These are phyloP conservation scores for Mixornis gularis DNA, from an alignment of 2,113 vertebrate species.

Conservation along the genomic window DNA sequence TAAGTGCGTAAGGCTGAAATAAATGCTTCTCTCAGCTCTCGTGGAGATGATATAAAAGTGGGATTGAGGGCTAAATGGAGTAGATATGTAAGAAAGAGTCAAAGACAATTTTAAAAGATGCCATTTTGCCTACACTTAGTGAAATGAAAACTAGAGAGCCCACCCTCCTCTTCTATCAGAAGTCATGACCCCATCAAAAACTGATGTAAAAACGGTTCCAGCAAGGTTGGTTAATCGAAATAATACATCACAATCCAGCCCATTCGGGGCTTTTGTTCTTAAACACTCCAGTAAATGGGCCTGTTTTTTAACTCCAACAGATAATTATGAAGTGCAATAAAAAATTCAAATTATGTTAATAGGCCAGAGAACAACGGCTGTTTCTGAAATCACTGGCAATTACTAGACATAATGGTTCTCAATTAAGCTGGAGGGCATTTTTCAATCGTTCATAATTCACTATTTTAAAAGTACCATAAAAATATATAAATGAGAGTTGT, in stretches of 20 bases:
- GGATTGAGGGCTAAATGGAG: not conserved
- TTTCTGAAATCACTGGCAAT: slow-evolving; percentile 95
- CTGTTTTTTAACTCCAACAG: slow-evolving; percentile 76
- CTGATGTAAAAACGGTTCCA: not conserved
- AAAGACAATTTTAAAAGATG: not conserved
- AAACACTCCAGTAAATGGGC: slow-evolving; percentile 66
- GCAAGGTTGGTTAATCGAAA: slow-evolving; percentile 7
- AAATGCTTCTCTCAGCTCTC: not conserved
- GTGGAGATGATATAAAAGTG: not conserved
- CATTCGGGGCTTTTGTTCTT: slow-evolving; percentile 61
- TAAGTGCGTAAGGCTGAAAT: not conserved
- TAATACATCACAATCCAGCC: slow-evolving; percentile 38
- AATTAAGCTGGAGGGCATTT: slow-evolving; percentile 96
- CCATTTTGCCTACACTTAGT: not conserved
- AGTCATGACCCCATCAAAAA: slow-evolving; percentile 22
- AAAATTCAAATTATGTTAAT: slow-evolving; percentile 97
- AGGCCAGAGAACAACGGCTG: slow-evolving; percentile 91
- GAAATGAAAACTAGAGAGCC: not conserved
- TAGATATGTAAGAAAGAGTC: not conserved
- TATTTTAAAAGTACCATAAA: slow-evolving; percentile 77
- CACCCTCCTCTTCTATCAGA: not conserved
- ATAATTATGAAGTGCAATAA: slow-evolving; percentile 85
- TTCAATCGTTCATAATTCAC: slow-evolving; percentile 76
- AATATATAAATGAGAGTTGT: slow-evolving; percentile 67
- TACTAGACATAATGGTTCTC: slow-evolving; percentile 94